Evolutionary conservation across 2,888 invertebrate genomes (phyloP).

Genomic region (Nymphalis polychloros): DNA sequence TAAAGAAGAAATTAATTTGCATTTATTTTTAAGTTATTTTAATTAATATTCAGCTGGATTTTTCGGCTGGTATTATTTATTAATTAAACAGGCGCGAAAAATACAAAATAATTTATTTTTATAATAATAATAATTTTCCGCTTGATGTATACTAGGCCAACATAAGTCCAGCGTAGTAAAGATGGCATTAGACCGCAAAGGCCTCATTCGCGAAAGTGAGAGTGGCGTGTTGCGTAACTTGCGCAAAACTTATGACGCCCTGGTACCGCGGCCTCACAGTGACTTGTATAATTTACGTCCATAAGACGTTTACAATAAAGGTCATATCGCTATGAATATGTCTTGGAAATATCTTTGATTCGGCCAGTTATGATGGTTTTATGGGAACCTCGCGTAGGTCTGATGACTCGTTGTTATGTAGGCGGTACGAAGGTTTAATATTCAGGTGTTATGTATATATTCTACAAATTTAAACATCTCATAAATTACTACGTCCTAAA

Average conservation of each 20-base stretch:
- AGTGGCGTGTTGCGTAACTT: conserved; percentile 72
- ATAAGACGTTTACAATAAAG: not conserved
- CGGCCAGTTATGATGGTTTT: conserved; percentile 33
- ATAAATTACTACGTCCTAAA: no score
- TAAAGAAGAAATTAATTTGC: not conserved
- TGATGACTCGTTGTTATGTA: conserved; percentile 38
- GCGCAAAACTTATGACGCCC: conserved; percentile 59
- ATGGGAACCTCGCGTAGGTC: conserved; percentile 38
- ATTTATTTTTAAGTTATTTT: not conserved
- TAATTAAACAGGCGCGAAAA: no score
- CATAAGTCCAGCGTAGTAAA: conserved; percentile 53
- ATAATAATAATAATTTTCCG: conserved; percentile 27
- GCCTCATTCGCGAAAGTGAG: conserved; percentile 74
- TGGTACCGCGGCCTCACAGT: conserved; percentile 47
- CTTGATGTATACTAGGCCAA: conserved; percentile 52
- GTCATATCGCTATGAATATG: conserved; percentile 1
- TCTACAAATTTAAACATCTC: not conserved
- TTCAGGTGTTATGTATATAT: not conserved
- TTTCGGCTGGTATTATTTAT: no score
- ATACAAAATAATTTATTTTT: not conserved
- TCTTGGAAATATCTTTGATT: conserved; percentile 1
- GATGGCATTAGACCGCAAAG: conserved; percentile 61
- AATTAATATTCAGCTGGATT: no score
- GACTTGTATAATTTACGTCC: not conserved
- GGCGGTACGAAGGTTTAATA: conserved; percentile 33